phyloP scores from a whole-genome alignment of 2,113 vertebrate genomes.

The Paralichthys olivaceus region DNA sequence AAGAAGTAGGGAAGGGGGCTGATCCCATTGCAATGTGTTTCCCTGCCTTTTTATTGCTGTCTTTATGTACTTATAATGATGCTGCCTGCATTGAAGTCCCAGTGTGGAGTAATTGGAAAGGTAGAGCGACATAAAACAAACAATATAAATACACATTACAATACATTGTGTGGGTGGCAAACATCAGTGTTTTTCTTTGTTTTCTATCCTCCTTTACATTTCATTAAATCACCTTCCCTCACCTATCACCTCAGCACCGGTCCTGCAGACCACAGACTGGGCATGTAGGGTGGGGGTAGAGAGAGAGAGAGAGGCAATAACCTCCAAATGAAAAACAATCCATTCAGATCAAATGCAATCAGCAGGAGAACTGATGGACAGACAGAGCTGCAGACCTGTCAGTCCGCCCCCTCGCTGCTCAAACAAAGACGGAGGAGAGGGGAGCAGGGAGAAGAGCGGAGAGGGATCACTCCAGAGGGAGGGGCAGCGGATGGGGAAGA shows the following conservation, averaged over 20 bases:
- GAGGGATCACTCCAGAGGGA: conserved; percentile 83
- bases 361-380: conserved; percentile 70
- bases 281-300: neutral
- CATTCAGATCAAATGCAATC: conserved; percentile 82
- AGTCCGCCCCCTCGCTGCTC: conserved; percentile 56
- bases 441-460: conserved; percentile 56
- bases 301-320: conserved; percentile 60
- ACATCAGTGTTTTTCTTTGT: neutral
- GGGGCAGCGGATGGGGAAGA: conserved; percentile 63
- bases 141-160: neutral
- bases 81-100: neutral
- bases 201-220: conserved; percentile 36
- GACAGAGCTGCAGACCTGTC: conserved; percentile 65
- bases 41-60: conserved; percentile 14
- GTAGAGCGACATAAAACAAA: neutral
- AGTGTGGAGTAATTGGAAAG: neutral
- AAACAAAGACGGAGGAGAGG: conserved; percentile 67
- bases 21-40: conserved; percentile 10
- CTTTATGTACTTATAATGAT: conserved; percentile 28
- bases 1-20: conserved; percentile 1
- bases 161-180: neutral
- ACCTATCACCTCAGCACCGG: conserved; percentile 70
- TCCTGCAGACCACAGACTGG: conserved; percentile 46
- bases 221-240: conserved; percentile 58
- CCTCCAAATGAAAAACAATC: conserved; percentile 81